Evolutionary conservation across 1,140 invertebrate species (phyloP).

Genomic region (Saxidomus purpurata): DNA sequence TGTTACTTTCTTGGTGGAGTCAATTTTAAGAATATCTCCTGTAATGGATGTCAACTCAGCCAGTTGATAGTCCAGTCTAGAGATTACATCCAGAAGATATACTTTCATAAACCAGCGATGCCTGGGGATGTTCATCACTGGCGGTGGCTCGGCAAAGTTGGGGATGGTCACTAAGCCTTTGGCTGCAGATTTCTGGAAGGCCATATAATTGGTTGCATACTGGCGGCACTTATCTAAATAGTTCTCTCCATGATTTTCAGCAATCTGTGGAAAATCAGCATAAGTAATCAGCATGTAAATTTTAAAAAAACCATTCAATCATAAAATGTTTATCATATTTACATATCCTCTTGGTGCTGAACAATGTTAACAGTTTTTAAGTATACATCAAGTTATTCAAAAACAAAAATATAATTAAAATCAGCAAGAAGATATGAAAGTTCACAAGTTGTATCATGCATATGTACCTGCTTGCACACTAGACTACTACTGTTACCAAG

Average conservation of each 20-base stretch:
- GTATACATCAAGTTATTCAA: background rate
- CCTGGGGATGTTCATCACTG: slow-evolving; percentile 10
- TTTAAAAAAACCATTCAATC: background rate
- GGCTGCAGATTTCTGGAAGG: slow-evolving; percentile 14
- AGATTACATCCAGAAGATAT: slow-evolving; percentile 62
- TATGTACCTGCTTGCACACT: slow-evolving; percentile 45
- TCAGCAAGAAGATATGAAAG: slow-evolving; percentile 14
- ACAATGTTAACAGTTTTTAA: background rate
- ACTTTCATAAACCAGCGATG: slow-evolving; percentile 65
- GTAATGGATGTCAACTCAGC: slow-evolving; percentile 68
- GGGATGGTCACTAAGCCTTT: slow-evolving; percentile 30
- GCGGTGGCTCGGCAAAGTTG: slow-evolving; percentile 29
- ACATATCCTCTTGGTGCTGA: slow-evolving; percentile 1
- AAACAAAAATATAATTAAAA: background rate
- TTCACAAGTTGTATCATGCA: slow-evolving; percentile 13
- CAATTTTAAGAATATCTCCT: slow-evolving; percentile 72
- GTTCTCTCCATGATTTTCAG: slow-evolving; percentile 20
- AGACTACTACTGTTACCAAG: slow-evolving; percentile 66
- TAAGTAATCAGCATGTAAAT: background rate
- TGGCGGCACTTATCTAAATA: background rate
- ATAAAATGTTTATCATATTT: background rate
- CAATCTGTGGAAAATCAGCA: slow-evolving; percentile 11
- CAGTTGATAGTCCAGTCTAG: slow-evolving; percentile 62
- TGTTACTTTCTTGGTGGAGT: slow-evolving; percentile 63
- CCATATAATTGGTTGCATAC: slow-evolving; percentile 31